Evolutionary conservation across 2,113 vertebrate genomes (phyloP).

Genomic region (Hippocampus barbouri): DNA sequence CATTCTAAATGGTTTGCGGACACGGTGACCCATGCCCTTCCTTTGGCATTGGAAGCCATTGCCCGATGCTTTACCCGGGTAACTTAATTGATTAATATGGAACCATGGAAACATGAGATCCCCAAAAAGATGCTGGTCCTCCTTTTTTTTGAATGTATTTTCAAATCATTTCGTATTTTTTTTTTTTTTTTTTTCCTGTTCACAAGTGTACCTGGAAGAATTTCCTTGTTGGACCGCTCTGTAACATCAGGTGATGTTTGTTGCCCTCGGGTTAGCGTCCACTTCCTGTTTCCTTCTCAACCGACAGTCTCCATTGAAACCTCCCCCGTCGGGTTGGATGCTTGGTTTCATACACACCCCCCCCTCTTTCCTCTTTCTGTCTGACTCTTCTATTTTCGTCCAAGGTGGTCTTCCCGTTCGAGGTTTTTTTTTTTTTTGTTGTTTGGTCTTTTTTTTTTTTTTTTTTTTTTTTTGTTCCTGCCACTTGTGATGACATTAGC

Average conservation of each 20-base stretch:
- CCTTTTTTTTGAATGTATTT: background rate
- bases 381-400: background rate
- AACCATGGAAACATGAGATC: constrained; percentile 28
- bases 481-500: background rate
- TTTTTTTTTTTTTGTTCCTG: background rate
- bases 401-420: background rate
- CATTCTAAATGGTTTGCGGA: constrained; percentile 30
- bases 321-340: background rate
- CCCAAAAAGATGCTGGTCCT: background rate
- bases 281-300: background rate
- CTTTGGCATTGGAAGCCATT: constrained; percentile 21
- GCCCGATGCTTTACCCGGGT: constrained; percentile 26
- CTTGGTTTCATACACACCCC: background rate
- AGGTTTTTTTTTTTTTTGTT: background rate
- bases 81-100: constrained; percentile 50
- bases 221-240: background rate
- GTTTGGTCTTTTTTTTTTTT: background rate
- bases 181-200: background rate
- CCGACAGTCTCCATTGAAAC: background rate
- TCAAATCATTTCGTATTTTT: background rate
- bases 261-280: background rate
- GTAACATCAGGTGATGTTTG: background rate
- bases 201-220: background rate
- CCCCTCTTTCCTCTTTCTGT: background rate
- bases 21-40: constrained; percentile 13